Conservation (phyloP, 2,888 invertebrate species). For the Iselma pallidipennis region DNA sequence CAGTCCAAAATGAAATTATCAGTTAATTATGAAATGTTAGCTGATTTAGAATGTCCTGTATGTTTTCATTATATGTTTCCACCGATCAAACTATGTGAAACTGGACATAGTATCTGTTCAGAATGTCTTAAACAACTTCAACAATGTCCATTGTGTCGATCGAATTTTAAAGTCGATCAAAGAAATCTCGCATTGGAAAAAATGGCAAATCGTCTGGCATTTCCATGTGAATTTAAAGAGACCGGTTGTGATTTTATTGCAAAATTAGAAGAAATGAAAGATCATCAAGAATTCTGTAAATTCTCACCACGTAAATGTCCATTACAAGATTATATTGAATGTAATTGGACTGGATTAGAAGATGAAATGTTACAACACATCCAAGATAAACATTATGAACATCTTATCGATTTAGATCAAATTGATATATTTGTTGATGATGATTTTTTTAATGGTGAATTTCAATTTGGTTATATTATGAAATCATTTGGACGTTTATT, state of each 20-base stretch:
- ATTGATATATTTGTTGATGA: constrained; percentile 26
- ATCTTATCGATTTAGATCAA: constrained; percentile 39
- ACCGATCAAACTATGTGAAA: constrained; percentile 48
- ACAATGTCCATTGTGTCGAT: constrained; percentile 45
- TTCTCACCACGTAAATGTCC: constrained; percentile 35
- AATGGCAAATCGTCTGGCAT: constrained; percentile 40
- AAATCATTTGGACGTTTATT: no score
- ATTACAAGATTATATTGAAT: constrained; percentile 31
- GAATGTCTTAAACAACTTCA: constrained; percentile 37
- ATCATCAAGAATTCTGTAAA: constrained; percentile 35
- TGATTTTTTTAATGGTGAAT: constrained; percentile 20
- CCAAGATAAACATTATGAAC: constrained; percentile 53
- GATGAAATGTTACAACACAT: constrained; percentile 56
- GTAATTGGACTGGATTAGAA: constrained; percentile 14
- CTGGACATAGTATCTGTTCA: constrained; percentile 49
- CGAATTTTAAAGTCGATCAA: constrained; percentile 38
- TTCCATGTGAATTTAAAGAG: constrained; percentile 43
- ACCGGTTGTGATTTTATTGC: constrained; percentile 39
- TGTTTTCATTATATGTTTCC: constrained; percentile 49
- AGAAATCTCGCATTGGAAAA: constrained; percentile 46
- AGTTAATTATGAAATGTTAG: constrained; percentile 25
- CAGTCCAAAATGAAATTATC: not conserved
- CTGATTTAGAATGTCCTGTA: constrained; percentile 48
- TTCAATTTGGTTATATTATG: no score
- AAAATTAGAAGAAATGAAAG: constrained; percentile 33